Percentiles rank a stretch among this genome's conserved stretches.
phyloP scores from a whole-genome alignment of 2,888 invertebrate species.

The Drosophila nr. perissopoda region DNA sequence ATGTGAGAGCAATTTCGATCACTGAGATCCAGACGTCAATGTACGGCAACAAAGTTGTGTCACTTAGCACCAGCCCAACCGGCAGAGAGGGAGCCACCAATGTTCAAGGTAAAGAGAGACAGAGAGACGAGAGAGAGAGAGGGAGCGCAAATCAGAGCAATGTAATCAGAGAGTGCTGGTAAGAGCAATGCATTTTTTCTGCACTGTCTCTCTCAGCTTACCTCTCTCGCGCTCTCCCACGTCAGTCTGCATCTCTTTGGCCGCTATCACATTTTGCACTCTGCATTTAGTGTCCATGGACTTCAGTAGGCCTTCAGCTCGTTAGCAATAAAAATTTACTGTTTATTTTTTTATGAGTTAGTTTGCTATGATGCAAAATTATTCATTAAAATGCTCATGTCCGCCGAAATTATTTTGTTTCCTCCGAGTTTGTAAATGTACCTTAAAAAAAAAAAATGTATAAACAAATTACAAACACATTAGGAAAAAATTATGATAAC shows the following conservation, averaged over 20 bases:
- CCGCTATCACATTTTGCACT: constrained; percentile 13
- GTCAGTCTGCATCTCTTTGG: constrained; percentile 20
- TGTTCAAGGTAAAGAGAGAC: constrained; percentile 5
- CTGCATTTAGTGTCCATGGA: background rate
- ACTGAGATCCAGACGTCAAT: constrained; percentile 60
- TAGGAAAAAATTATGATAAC: background rate
- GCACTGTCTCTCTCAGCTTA: background rate
- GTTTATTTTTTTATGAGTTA: background rate
- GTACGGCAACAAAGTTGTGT: constrained; percentile 73
- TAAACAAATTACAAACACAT: no score
- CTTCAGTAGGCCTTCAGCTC: background rate
- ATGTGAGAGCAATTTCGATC: constrained; percentile 13
- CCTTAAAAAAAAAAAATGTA: no score
- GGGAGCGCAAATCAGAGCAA: constrained; percentile 4
- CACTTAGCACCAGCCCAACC: constrained; percentile 30
- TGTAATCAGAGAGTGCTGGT: constrained; percentile 13
- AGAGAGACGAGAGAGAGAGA: constrained; percentile 19
- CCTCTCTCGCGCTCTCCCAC: constrained; percentile 1
- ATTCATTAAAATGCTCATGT: background rate
- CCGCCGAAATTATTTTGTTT: background rate
- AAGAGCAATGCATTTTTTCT: constrained; percentile 11
- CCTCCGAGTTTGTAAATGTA: no score
- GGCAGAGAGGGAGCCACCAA: constrained; percentile 11
- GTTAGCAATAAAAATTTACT: background rate
- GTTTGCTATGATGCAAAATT: background rate